These are phyloP conservation scores for Parotocinclus haroldoi DNA, from an alignment of 2,797 vertebrate species.

Conservation along the genomic window DNA sequence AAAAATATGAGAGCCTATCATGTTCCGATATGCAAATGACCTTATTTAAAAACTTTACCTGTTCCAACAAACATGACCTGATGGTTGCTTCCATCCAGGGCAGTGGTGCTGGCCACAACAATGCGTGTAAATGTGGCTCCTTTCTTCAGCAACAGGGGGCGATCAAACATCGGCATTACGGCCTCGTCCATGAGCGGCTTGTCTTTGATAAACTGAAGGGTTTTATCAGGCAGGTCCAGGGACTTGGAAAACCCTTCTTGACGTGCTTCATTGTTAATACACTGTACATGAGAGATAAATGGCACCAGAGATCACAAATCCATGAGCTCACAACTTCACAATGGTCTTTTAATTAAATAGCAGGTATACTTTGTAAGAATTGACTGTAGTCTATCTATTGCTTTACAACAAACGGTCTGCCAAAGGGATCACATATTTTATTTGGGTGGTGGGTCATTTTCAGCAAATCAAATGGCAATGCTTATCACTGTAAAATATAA, in stretches of 20 bases:
- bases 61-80: slow-evolving; percentile 78
- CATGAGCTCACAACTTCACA: too few species aligned
- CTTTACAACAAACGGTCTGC: too few species aligned
- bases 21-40: too few species aligned
- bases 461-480: too few species aligned
- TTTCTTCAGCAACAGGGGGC: slow-evolving; percentile 64
- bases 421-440: too few species aligned
- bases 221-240: slow-evolving; percentile 71
- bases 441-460: too few species aligned
- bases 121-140: slow-evolving; percentile 68
- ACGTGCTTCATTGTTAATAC: slow-evolving; percentile 62
- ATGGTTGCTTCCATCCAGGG: slow-evolving; percentile 59
- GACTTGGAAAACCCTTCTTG: slow-evolving; percentile 51
- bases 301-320: not conserved
- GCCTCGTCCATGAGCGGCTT: slow-evolving; percentile 71
- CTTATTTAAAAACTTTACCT: slow-evolving; percentile 55
- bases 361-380: too few species aligned
- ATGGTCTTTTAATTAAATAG: too few species aligned
- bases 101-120: slow-evolving; percentile 62
- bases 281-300: slow-evolving; percentile 55
- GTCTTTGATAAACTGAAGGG: slow-evolving; percentile 72
- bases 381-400: too few species aligned
- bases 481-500: too few species aligned
- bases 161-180: slow-evolving; percentile 56
- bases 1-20: too few species aligned